Evolutionary conservation across 2,888 invertebrate species (phyloP).

Genomic region (Sesia bembeciformis): DNA sequence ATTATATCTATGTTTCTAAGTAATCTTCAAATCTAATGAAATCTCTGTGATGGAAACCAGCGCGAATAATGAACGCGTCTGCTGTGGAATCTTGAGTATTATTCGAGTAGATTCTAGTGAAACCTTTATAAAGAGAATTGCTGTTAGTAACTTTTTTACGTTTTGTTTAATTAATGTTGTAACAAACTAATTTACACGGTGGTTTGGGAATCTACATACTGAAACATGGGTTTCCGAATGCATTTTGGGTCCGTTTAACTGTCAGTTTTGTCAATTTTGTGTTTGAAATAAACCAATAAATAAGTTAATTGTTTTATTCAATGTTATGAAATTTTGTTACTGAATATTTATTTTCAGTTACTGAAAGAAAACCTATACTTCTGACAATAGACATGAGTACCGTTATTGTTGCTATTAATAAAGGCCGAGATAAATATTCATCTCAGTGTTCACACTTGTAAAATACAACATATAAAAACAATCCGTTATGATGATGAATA

Average conservation of each 20-base stretch:
- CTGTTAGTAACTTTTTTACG: conserved; percentile 67
- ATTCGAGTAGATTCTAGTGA: conserved; percentile 58
- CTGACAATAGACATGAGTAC: too few species aligned
- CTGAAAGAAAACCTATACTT: too few species aligned
- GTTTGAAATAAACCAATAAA: conserved; percentile 70
- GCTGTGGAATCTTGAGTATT: conserved; percentile 64
- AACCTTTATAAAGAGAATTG: conserved; percentile 55
- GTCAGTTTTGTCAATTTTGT: conserved; percentile 70
- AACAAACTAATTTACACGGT: conserved; percentile 60
- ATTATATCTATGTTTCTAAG: conserved; percentile 57
- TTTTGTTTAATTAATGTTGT: conserved; percentile 63
- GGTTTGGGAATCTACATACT: conserved; percentile 54
- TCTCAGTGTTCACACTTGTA: too few species aligned
- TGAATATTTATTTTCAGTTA: too few species aligned
- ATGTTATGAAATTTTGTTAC: too few species aligned
- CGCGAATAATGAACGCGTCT: conserved; percentile 53
- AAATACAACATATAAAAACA: too few species aligned
- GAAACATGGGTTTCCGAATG: conserved; percentile 45
- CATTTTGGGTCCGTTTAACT: conserved; percentile 61
- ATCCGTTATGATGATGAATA: too few species aligned
- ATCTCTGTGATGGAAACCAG: conserved; percentile 68
- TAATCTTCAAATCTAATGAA: conserved; percentile 55
- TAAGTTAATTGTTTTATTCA: conserved; percentile 7
- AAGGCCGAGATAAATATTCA: too few species aligned
- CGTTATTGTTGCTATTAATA: too few species aligned